Base-by-base conservation (phyloP, 2,888 invertebrate genomes). In the Congeria kusceri region DNA sequence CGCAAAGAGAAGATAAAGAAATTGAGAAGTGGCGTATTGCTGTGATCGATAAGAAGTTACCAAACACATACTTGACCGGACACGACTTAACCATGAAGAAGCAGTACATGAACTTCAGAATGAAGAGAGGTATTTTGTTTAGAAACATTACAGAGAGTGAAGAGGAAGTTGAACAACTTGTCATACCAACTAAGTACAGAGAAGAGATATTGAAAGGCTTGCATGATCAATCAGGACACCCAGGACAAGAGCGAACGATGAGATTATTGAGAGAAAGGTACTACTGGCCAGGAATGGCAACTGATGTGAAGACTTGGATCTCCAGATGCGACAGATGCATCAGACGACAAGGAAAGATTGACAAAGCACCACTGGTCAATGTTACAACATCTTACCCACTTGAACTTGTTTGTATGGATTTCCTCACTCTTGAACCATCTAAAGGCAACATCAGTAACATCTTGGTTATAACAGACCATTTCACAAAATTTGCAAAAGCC, bases 51-150 rank as follows among this genome's bases (percentile, higher is more conserved):
- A 4, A 32, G 5, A 11, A 11, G 4, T 32, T 32, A 11, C 11
- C 32, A 32, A 11, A 32, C 32, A 32, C 4, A 7, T 32, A 11
- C 32, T n/a, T 62, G 9, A 15, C 13, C 15, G 18, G 25, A 9
- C 18, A 27, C n/a, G 11, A 57, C 32, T 11, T 67, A 1, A 39
- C 39, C 1, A 39, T 67, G 57, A 56, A 39, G 15, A 67, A 57
- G 44, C 56, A 67, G 23, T 67, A 25, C 11, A 32, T 39, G 18
- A 56, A 57, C 23, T 13, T 67, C 1, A 62, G 9, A 18, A 58
- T 58, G 20, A 58, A 59, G 28, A 57, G 58, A 59, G 59, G 58
- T 32, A 68, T 58, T 3, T 32, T 32, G 32, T 32, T 32, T 11
- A 32, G 4, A 11, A 11, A 32, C 11, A 32, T 4, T 7, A 7